phyloP scores from a whole-genome alignment of 2,113 vertebrate species.

The Poeciliopsis prolifica region DNA sequence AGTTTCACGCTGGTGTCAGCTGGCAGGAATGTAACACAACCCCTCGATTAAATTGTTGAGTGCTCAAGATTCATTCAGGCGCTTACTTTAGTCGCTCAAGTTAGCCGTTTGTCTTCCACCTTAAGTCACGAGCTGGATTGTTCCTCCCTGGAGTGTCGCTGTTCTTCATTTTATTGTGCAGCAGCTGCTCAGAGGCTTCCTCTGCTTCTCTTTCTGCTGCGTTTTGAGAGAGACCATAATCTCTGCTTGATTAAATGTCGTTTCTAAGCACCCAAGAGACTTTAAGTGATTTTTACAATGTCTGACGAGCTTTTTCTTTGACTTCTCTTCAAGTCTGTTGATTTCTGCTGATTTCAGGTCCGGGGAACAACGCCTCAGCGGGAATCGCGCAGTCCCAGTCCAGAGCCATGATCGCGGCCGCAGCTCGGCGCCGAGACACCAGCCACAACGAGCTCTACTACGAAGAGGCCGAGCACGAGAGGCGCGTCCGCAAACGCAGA shows the following conservation, averaged over 20 bases:
- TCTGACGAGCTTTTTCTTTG: neutral
- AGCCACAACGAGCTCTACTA: constrained; percentile 95
- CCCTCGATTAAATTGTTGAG: constrained; percentile 53
- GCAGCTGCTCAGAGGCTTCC: constrained; percentile 33
- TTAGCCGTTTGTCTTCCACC: constrained; percentile 34
- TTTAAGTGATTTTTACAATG: neutral
- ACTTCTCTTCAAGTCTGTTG: too few species aligned
- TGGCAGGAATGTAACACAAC: constrained; percentile 52
- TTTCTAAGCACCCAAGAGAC: too few species aligned
- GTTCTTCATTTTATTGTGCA: constrained; percentile 41
- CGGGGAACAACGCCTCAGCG: constrained; percentile 65
- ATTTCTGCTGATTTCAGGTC: constrained; percentile 42
- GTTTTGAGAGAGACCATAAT: constrained; percentile 31
- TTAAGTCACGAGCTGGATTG: constrained; percentile 58
- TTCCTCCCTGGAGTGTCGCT: constrained; percentile 38
- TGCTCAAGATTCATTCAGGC: constrained; percentile 51
- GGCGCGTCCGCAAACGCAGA: constrained; percentile 89
- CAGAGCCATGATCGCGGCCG: constrained; percentile 89
- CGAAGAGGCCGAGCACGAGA: constrained; percentile 93
- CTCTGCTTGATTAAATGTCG: neutral
- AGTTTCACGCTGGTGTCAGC: constrained; percentile 28
- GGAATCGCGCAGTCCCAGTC: constrained; percentile 83
- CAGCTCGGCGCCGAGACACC: constrained; percentile 87
- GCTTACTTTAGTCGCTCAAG: constrained; percentile 39
- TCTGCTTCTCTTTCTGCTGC: constrained; percentile 3